A percentile compares a stretch with the other conserved stretches of the same genome.
Conservation (phyloP, 2,888 invertebrate genomes). For the Pristionchus entomophagus region DNA sequence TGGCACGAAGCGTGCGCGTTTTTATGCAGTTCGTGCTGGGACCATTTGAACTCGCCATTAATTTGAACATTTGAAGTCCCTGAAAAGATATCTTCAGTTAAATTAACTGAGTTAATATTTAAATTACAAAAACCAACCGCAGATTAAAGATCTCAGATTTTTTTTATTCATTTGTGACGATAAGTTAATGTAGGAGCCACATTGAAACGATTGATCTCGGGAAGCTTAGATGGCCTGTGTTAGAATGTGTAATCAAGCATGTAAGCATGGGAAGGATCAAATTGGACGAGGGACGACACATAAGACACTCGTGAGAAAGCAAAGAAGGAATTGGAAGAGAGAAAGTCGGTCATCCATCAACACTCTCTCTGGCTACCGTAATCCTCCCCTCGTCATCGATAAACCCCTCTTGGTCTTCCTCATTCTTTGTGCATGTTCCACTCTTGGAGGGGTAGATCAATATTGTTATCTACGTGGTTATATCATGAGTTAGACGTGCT, state of each 20-base stretch:
- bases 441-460: not conserved
- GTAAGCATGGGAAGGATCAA: constrained; percentile 41
- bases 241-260: constrained; percentile 21
- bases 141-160: too few species aligned
- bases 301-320: constrained; percentile 39
- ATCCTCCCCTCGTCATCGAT: constrained; percentile 15
- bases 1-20: too few species aligned
- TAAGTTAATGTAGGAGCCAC: too few species aligned
- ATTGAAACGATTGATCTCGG: too few species aligned
- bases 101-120: too few species aligned
- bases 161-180: too few species aligned
- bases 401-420: not conserved
- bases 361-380: constrained; percentile 23
- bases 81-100: too few species aligned
- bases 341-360: constrained; percentile 18
- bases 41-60: too few species aligned
- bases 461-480: not conserved
- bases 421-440: constrained; percentile 14
- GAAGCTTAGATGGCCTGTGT: not conserved
- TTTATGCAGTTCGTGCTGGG: too few species aligned
- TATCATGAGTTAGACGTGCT: not conserved
- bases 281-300: constrained; percentile 38
- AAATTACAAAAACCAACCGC: too few species aligned
- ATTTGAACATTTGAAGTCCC: too few species aligned
- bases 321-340: constrained; percentile 11